phyloP scores from a whole-genome alignment of 2,888 invertebrate genomes.

The Volucella inanis region DNA sequence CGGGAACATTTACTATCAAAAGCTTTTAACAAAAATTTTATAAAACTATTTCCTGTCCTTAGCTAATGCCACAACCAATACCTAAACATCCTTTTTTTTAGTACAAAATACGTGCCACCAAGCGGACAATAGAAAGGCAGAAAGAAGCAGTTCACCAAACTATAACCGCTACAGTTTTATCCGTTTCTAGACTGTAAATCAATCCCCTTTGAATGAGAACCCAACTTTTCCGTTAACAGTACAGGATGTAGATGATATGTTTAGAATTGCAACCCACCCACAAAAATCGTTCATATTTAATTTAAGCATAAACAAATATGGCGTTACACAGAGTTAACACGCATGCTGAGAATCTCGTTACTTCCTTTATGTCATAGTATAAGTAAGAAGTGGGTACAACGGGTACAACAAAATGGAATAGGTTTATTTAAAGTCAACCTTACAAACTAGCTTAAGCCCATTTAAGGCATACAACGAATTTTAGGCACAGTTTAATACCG shows the following conservation, averaged over 20 bases:
- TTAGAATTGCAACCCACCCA: constrained; percentile 23
- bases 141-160: constrained; percentile 10
- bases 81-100: constrained; percentile 1
- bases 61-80: constrained; percentile 22
- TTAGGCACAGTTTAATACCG: no score
- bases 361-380: constrained; percentile 3
- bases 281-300: not conserved
- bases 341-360: constrained; percentile 34
- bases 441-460: no score
- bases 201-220: not conserved
- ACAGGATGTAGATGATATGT: constrained; percentile 7
- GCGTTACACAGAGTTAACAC: constrained; percentile 39
- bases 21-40: not conserved
- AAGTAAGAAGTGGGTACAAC: constrained; percentile 5
- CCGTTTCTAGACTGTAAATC: not conserved
- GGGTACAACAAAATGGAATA: constrained; percentile 5
- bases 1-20: no score
- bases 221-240: not conserved
- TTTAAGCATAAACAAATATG: constrained; percentile 41
- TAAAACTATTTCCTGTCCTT: constrained; percentile 1
- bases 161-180: not conserved
- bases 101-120: constrained; percentile 2
- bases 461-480: no score
- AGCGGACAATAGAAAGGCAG: constrained; percentile 11
- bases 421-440: not conserved